Evolutionary conservation across 2,113 vertebrate species (phyloP).

Genomic region (Theristicus caerulescens): DNA sequence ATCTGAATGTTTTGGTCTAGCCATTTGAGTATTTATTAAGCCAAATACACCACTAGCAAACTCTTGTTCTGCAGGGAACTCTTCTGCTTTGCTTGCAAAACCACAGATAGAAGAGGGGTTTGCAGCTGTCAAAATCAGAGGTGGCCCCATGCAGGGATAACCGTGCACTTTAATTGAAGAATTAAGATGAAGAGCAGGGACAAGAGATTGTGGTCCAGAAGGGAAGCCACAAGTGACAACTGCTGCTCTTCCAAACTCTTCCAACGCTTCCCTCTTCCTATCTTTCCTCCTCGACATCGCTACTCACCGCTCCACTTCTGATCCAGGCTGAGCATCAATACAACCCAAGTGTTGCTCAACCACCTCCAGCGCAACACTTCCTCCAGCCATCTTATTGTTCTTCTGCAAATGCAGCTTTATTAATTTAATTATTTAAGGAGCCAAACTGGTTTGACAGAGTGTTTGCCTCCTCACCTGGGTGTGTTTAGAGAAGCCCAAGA

Average conservation of each 20-base stretch:
- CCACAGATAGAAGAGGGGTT: fast-evolving
- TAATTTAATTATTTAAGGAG: slow-evolving; percentile 1
- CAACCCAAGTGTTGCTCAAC: background rate
- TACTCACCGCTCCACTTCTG: background rate
- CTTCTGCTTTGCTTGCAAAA: background rate
- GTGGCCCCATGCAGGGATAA: fast-evolving
- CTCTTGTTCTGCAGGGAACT: background rate
- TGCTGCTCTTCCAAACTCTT: background rate
- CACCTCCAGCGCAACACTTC: background rate
- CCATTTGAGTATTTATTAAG: background rate
- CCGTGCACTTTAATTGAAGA: background rate
- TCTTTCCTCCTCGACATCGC: background rate
- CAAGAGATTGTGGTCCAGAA: background rate
- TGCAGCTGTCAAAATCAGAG: background rate
- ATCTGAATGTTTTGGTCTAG: background rate
- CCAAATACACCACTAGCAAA: background rate
- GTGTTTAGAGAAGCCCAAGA: slow-evolving; percentile 31
- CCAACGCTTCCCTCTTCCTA: background rate
- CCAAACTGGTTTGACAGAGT: slow-evolving; percentile 33
- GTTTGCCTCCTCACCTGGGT: slow-evolving; percentile 6
- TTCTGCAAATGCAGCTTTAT: background rate
- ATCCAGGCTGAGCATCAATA: background rate
- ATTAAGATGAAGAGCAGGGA: background rate
- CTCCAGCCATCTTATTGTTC: background rate
- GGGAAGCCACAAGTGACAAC: background rate